Evolutionary conservation across 2,113 vertebrate genomes (phyloP).

Genomic region (Phasianus colchicus): DNA sequence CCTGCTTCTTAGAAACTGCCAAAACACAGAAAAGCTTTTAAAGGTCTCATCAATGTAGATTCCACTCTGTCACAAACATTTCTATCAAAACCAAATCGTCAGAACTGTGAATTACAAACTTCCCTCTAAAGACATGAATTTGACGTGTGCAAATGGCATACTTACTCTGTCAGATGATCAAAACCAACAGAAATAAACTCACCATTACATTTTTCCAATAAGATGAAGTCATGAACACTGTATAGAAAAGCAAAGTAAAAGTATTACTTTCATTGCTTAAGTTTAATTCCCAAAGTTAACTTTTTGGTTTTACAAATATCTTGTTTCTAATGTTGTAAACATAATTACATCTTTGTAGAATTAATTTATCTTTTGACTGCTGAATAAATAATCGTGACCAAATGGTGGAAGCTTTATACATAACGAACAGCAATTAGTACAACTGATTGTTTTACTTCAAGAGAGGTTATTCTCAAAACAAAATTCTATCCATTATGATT

Average conservation of each 20-base stretch:
- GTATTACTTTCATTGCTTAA: not conserved
- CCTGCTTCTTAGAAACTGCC: not conserved
- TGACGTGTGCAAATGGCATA: not conserved
- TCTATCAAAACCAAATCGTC: not conserved
- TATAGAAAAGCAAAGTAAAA: not conserved
- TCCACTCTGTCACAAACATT: rapidly evolving
- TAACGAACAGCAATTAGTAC: not conserved
- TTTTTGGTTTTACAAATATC: not conserved
- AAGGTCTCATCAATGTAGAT: not conserved
- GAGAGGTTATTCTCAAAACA: not conserved
- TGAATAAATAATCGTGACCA: not conserved
- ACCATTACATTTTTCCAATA: not conserved
- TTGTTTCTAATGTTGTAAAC: not conserved
- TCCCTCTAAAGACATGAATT: not conserved
- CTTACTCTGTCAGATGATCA: not conserved
- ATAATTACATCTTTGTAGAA: not conserved
- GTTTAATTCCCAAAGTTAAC: not conserved
- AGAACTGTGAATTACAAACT: not conserved
- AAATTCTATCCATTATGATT: not conserved
- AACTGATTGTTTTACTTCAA: not conserved
- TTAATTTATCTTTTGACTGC: not conserved
- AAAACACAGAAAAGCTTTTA: not conserved
- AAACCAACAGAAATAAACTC: not conserved
- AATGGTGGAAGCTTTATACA: not conserved
- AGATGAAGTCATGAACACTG: not conserved